Base-by-base conservation (phyloP, 2,888 invertebrate genomes). In the Apamea monoglypha region DNA sequence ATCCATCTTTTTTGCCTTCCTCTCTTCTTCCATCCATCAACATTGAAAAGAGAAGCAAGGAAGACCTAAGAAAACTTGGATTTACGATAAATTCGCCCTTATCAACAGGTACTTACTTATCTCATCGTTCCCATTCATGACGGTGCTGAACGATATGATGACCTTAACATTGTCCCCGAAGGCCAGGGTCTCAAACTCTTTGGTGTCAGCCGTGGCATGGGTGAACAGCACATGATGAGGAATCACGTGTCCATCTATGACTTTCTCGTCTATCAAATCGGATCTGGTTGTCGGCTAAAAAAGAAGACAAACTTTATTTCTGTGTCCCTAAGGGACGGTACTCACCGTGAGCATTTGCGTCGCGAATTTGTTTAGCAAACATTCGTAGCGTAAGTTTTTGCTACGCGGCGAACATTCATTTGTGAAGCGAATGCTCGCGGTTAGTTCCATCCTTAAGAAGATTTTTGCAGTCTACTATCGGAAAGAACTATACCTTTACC, bases 221-320 rank as follows among this genome's bases (percentile, higher is more conserved):
- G 99, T 98, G 95, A 99, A 99, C 78, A 99, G 97, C 44, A 99
- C 99, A 92, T 98, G 98, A 92, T 98, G 98, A 0, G 99, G 98
- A 88, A 99, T 98, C 76, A 99, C 98, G 94, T 99, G 99, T 0
- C 99, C 99, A 93, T 99, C 98, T 83, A 99, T 98, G 78, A 99
- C 98, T 93, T 98, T 98, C 70, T 97, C 97, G 93, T 99, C 99
- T 82, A 99, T 98, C 90, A 98, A 97, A 90, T 98, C 98, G 53
- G 98, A 98, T 84, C 98, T 97, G 18, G 98, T 97, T 40, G 97
- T 97, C 82, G 98, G 98, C 98, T 98, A 92, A 32, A 93, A 93
- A 64, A 81, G 78, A 83, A 82, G 80, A 36, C 10, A 32, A 16
- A 44, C 7, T 56, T 74, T 59, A 80, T 59, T 47, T 32, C 21